These are phyloP conservation scores for Aleiodes sp. DNA, from an alignment of 1,140 invertebrate species.

Conservation along the genomic window DNA sequence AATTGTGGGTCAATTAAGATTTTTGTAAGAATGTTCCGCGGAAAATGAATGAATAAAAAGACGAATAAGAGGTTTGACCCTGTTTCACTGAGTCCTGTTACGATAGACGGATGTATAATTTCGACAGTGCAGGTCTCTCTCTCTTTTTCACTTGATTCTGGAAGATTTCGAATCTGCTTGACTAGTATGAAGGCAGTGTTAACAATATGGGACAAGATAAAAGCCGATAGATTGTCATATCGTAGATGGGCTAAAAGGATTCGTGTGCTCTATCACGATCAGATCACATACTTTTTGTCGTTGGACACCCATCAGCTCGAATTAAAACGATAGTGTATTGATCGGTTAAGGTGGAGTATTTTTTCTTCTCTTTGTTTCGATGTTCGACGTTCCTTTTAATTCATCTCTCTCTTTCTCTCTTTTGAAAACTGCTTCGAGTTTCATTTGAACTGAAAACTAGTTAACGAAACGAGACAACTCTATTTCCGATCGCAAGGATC, in stretches of 20 bases:
- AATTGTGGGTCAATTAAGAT: too few species aligned
- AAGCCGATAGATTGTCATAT: not conserved
- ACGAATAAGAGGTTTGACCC: not conserved
- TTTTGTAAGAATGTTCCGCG: not conserved
- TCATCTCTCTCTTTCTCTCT: not conserved
- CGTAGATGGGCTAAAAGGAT: not conserved
- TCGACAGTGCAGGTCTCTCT: not conserved
- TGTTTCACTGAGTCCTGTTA: not conserved
- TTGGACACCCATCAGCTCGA: not conserved
- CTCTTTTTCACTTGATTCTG: not conserved
- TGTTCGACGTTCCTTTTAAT: not conserved
- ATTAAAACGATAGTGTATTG: conserved; percentile 9
- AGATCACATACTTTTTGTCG: not conserved
- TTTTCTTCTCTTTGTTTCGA: not conserved
- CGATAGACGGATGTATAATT: too few species aligned
- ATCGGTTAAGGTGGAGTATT: not conserved
- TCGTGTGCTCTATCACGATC: not conserved
- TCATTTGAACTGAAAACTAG: not conserved
- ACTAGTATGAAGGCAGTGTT: too few species aligned
- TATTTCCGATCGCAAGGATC: not conserved
- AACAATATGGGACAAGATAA: not conserved
- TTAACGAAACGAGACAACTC: not conserved
- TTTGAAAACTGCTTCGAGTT: not conserved
- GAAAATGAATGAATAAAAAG: not conserved
- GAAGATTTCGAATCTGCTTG: not conserved